Evolutionary conservation across 2,888 invertebrate species (phyloP).

Genomic region (Boloria selene): DNA sequence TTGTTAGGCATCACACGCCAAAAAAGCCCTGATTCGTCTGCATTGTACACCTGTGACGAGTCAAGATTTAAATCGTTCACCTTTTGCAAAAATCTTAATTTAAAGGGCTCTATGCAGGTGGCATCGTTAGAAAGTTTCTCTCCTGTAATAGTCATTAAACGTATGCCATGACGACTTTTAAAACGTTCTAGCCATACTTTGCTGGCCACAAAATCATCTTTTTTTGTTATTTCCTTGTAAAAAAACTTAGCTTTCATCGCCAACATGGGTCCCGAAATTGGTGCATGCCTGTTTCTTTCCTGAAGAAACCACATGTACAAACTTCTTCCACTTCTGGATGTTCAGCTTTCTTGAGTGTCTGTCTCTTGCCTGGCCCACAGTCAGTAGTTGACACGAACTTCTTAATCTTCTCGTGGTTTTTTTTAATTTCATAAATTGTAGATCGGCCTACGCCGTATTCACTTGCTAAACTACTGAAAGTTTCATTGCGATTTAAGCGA

Average conservation of each 20-base stretch:
- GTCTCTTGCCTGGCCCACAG: slow-evolving; percentile 39
- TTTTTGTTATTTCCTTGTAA: slow-evolving; percentile 43
- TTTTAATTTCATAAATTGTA: slow-evolving; percentile 39
- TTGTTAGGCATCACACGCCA: slow-evolving; percentile 44
- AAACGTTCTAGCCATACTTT: slow-evolving; percentile 41
- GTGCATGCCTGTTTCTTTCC: slow-evolving; percentile 41
- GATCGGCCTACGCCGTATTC: slow-evolving; percentile 31
- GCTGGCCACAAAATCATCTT: slow-evolving; percentile 45
- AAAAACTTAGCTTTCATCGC: slow-evolving; percentile 42
- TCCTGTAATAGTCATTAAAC: slow-evolving; percentile 41
- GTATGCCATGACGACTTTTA: slow-evolving; percentile 46
- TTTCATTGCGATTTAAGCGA: slow-evolving; percentile 38
- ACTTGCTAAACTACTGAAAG: slow-evolving; percentile 22
- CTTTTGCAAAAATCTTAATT: slow-evolving; percentile 38
- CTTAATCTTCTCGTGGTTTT: slow-evolving; percentile 43
- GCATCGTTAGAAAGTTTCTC: slow-evolving; percentile 30
- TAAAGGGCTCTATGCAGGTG: slow-evolving; percentile 39
- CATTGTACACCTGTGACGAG: slow-evolving; percentile 43
- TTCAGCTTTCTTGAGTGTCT: slow-evolving; percentile 35
- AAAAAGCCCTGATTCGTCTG: slow-evolving; percentile 46
- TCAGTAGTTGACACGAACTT: slow-evolving; percentile 43
- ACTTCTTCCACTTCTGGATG: slow-evolving; percentile 45
- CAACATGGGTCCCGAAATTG: slow-evolving; percentile 43
- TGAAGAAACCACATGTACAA: slow-evolving; percentile 45
- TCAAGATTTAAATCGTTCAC: slow-evolving; percentile 43